Evolutionary conservation across 2,797 vertebrate genomes (phyloP).

Genomic region (Otolemur crassicaudatus): DNA sequence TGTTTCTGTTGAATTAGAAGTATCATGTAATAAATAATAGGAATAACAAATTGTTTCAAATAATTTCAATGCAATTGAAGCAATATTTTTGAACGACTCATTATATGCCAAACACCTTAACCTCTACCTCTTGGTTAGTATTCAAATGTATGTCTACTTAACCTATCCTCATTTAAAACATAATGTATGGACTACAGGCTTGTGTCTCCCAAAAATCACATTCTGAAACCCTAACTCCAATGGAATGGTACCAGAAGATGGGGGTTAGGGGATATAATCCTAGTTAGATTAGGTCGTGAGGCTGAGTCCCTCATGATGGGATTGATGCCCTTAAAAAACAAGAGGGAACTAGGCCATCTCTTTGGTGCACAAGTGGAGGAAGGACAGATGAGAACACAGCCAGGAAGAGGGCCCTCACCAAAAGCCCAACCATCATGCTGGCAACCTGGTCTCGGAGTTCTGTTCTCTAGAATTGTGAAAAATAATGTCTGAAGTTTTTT

Average conservation of each 20-base stretch:
- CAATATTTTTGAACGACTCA: background rate
- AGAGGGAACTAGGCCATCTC: background rate
- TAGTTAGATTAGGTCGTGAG: background rate
- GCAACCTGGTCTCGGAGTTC: background rate
- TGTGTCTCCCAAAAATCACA: background rate
- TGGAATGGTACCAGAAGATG: background rate
- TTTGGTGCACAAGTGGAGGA: background rate
- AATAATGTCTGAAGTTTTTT: background rate
- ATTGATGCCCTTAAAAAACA: background rate
- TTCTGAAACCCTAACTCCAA: too few relatives aligned
- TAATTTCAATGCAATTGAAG: background rate
- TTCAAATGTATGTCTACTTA: background rate
- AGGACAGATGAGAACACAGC: background rate
- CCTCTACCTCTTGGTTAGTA: background rate
- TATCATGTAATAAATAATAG: background rate
- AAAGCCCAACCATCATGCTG: too few relatives aligned
- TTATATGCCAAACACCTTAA: background rate
- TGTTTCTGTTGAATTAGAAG: background rate
- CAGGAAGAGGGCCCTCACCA: background rate
- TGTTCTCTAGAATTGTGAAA: background rate
- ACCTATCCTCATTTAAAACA: background rate
- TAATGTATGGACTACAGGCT: background rate
- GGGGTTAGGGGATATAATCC: background rate
- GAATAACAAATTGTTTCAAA: background rate
- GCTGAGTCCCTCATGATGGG: fast-evolving